Conservation (phyloP, 2,888 invertebrate species). For the Saturnia pavonia region DNA sequence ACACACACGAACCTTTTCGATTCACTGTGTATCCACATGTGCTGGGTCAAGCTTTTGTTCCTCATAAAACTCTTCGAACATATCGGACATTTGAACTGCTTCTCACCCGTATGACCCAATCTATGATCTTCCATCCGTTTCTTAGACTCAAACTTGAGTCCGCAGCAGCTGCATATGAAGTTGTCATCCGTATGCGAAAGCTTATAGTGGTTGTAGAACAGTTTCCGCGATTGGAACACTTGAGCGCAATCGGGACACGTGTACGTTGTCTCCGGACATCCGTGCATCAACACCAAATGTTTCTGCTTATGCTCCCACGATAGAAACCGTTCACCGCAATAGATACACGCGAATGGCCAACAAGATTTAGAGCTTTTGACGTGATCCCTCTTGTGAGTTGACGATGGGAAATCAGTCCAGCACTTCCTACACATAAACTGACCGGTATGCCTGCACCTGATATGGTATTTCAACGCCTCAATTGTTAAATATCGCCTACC, state of each 20-base stretch:
- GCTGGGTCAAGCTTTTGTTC: slow-evolving; percentile 67
- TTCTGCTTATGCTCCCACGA: slow-evolving; percentile 66
- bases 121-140: slow-evolving; percentile 63
- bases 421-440: slow-evolving; percentile 62
- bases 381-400: slow-evolving; percentile 55
- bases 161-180: slow-evolving; percentile 58
- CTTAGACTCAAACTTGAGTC: slow-evolving; percentile 54
- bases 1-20: slow-evolving; percentile 60
- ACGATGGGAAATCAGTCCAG: slow-evolving; percentile 57
- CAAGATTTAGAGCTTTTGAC: slow-evolving; percentile 52
- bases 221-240: slow-evolving; percentile 50
- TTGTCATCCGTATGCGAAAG: slow-evolving; percentile 58
- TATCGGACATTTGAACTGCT: slow-evolving; percentile 63
- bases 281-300: slow-evolving; percentile 56
- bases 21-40: slow-evolving; percentile 70
- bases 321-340: slow-evolving; percentile 63
- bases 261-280: slow-evolving; percentile 46
- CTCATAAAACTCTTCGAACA: slow-evolving; percentile 77
- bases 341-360: slow-evolving; percentile 58
- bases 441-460: slow-evolving; percentile 56
- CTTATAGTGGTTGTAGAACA: slow-evolving; percentile 62
- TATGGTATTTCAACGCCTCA: slow-evolving; percentile 64
- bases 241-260: slow-evolving; percentile 60
- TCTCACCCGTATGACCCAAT: slow-evolving; percentile 75
- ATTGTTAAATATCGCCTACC: slow-evolving; percentile 60